Percentiles rank a stretch among this genome's conserved stretches.
phyloP scores from a whole-genome alignment of 1,140 invertebrate genomes.

The Drosophila pruinosa region DNA sequence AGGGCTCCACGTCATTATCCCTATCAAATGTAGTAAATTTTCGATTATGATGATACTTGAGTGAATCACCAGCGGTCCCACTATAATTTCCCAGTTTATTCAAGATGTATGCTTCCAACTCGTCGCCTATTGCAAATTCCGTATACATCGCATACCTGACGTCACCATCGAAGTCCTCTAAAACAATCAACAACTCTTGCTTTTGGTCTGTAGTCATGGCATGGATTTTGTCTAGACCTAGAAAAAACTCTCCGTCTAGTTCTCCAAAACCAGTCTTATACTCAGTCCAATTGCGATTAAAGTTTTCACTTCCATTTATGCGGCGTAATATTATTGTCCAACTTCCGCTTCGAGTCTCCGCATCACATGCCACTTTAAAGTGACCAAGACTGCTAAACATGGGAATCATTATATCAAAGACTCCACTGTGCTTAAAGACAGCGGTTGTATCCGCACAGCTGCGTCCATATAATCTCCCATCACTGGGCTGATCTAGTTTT shows the following conservation, averaged over 20 bases:
- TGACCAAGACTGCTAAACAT: neutral
- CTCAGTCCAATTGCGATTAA: neutral
- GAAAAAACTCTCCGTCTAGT: constrained; percentile 1
- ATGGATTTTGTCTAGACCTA: constrained; percentile 5
- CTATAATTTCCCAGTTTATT: neutral
- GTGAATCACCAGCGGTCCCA: constrained; percentile 3
- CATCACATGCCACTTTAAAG: constrained; percentile 11
- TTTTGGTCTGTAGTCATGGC: neutral
- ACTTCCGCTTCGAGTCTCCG: neutral
- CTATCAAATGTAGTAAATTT: neutral
- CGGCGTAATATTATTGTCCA: constrained; percentile 1
- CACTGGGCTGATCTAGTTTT: neutral
- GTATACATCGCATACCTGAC: neutral
- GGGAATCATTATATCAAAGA: neutral
- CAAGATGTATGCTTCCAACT: neutral
- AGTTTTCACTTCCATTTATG: constrained; percentile 3
- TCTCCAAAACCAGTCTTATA: constrained; percentile 5
- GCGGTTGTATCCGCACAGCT: neutral
- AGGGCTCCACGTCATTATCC: neutral
- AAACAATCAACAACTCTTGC: neutral
- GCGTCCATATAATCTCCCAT: neutral
- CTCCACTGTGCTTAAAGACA: neutral
- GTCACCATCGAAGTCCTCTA: constrained; percentile 1
- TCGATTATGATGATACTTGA: neutral
- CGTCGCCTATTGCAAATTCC: constrained; percentile 6